Evolutionary conservation across 2,888 invertebrate species (phyloP).

Genomic region (Andrena hattorfiana): DNA sequence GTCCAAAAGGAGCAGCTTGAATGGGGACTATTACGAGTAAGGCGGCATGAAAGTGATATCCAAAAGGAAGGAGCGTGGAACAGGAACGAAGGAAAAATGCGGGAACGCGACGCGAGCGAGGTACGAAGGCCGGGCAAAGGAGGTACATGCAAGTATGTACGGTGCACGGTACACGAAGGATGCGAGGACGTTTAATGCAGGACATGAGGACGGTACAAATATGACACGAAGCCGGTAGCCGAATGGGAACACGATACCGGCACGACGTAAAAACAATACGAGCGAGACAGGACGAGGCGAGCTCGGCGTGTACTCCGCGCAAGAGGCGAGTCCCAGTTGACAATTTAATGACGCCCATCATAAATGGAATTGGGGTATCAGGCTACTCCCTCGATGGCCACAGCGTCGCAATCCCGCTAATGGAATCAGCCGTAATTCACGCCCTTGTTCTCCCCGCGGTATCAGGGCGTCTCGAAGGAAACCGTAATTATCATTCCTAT

Average conservation of each 20-base stretch:
- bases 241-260: constrained; percentile 3
- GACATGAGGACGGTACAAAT: constrained; percentile 7
- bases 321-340: neutral
- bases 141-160: neutral
- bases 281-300: neutral
- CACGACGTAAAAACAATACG: neutral
- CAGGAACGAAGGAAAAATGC: neutral
- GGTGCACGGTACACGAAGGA: neutral
- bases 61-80: neutral
- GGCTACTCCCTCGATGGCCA: neutral
- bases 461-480: neutral
- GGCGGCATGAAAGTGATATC: no score
- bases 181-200: constrained; percentile 7
- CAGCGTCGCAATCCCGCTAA: constrained; percentile 19
- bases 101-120: neutral
- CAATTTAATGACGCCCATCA: neutral
- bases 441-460: neutral
- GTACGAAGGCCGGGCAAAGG: neutral
- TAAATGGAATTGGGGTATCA: constrained; percentile 13
- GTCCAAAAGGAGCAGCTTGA: no score
- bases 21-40: no score
- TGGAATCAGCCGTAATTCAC: constrained; percentile 33
- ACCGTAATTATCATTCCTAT: no score
- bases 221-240: neutral
- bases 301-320: neutral